Base-by-base conservation (phyloP, 2,113 vertebrate species). In the Poecilia latipinna region DNA sequence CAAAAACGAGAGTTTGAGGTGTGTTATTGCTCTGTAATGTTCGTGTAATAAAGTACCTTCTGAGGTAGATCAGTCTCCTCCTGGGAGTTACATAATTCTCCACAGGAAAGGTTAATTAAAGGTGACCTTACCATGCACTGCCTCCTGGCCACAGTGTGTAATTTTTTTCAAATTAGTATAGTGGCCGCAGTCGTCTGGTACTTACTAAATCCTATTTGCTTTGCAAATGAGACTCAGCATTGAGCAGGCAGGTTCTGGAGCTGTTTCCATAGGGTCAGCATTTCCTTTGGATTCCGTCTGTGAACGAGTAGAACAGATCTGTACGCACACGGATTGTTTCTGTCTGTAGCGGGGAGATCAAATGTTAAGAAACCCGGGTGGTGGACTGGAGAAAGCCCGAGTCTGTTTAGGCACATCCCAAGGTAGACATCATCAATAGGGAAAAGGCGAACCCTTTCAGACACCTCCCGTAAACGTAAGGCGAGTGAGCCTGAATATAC, bases 391-490 rank as follows among this genome's bases (percentile, higher is more conserved):
- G 85, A 70, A 12, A 95, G 65, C 3, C 95, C 94, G 0, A 96
- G 92, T 61, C 89, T 89, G 54, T 90, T 62, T 68, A 96, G 83
- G 70, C 92, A 93, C 92, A 93, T 93, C 37, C 90, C 95, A 70
- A 95, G 79, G 79, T 93, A 96, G 22, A 96, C 94, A 22, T 95
- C 95, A 3, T 95, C 94, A 24, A 96, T 95, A 15, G 95, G 95
- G 84, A 95, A 96, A 51, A 95, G 91, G 39, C 73, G 88, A 13
- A 96, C 92, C 69, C 84, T 83, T 8, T 81, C 65, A 0, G 94
- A 94, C 31, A 92, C 89, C 26, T 84, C 70, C 61, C 65, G 82
- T 11, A 96, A 74, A 31, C 88, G 90, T 29, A 82, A 54, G 0
- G 93, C 94, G 15, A 96, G 88, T 1, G 89, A 79, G 12, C 83